These are phyloP conservation scores for Clostera curtula DNA, from an alignment of 2,888 invertebrate species.

Conservation along the genomic window DNA sequence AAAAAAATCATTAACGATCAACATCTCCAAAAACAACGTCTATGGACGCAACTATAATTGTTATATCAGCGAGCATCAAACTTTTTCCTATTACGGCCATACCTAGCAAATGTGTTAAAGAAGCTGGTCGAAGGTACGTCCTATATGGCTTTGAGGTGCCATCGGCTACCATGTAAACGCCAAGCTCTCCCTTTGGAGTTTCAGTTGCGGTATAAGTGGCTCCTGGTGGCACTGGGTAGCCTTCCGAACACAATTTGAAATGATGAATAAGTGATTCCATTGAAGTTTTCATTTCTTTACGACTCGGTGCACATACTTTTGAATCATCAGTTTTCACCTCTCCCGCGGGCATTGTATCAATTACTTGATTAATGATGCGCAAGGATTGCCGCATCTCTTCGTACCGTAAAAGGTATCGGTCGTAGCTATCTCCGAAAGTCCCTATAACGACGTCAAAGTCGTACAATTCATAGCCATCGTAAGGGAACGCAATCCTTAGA, in stretches of 20 bases:
- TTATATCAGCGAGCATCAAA: constrained; percentile 85
- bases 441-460: constrained; percentile 91
- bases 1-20: constrained; percentile 60
- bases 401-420: constrained; percentile 81
- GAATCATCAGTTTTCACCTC: constrained; percentile 86
- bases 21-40: constrained; percentile 78
- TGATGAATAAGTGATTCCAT: constrained; percentile 95
- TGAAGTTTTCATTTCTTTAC: constrained; percentile 87
- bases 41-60: constrained; percentile 82
- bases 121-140: constrained; percentile 73
- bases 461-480: constrained; percentile 87
- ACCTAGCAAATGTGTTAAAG: constrained; percentile 77
- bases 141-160: constrained; percentile 86
- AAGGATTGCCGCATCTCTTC: constrained; percentile 86
- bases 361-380: constrained; percentile 85
- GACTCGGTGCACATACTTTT: constrained; percentile 83
- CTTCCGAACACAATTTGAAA: constrained; percentile 89
- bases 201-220: constrained; percentile 86
- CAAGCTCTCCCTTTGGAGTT: constrained; percentile 91
- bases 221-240: constrained; percentile 89
- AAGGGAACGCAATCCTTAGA: constrained; percentile 85
- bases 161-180: constrained; percentile 90
- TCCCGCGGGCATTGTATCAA: constrained; percentile 88
- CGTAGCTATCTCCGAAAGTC: constrained; percentile 88
- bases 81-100: constrained; percentile 76